A percentile compares a stretch with the other conserved stretches of the same genome.
Conservation (phyloP, 2,113 vertebrate genomes). For the Athene cunicularia region DNA sequence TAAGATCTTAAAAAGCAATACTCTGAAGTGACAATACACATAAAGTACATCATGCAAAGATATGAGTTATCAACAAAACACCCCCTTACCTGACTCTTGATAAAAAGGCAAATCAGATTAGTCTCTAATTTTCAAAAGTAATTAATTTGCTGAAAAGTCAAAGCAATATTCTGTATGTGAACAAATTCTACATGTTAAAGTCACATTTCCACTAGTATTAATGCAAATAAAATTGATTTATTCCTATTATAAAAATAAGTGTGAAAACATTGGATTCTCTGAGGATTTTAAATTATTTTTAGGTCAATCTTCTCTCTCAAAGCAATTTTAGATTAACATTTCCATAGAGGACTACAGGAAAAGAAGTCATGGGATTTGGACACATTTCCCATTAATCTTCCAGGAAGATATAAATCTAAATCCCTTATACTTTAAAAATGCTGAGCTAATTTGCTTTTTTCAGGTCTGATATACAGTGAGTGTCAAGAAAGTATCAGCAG, state of each 20-base stretch:
- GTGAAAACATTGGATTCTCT: neutral
- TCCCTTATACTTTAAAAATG: neutral
- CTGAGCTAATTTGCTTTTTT: neutral
- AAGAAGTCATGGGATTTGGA: neutral
- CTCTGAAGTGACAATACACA: neutral
- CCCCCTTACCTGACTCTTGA: neutral
- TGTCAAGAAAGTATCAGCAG: neutral
- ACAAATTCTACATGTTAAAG: neutral
- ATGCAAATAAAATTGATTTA: neutral
- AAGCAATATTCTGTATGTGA: neutral
- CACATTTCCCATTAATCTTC: neutral
- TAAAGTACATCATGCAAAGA: neutral
- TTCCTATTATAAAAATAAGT: neutral
- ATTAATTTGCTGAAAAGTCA: neutral
- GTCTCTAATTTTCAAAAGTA: neutral
- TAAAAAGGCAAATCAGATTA: neutral
- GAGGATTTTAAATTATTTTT: neutral
- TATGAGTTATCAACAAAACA: neutral
- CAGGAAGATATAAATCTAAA: neutral
- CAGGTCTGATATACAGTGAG: neutral
- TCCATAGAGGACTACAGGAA: neutral
- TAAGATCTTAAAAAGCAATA: neutral
- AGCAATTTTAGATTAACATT: neutral
- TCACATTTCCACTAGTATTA: neutral
- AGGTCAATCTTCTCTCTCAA: neutral